Evolutionary conservation across 92 coral and sea anemone species (phyloP), one percentile per base, ranked within the genome.

Genomic region (Phymanthus crucifer): DNA sequence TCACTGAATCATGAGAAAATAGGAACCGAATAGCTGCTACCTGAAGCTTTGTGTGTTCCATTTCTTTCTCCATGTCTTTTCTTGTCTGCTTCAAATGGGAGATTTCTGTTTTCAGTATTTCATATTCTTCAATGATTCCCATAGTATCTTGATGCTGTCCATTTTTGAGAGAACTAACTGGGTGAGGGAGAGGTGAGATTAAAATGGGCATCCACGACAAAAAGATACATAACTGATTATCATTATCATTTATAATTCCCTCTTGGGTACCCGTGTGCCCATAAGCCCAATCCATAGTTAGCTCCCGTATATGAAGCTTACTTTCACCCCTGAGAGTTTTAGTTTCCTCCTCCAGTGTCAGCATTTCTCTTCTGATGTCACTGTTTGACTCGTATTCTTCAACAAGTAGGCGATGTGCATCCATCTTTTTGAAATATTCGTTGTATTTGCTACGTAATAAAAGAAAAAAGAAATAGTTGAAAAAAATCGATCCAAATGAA

Each of bases 381-480:
- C 80, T 73, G 16, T 83, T 54, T 36, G 83, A 74, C 82, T 94
- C 94, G 73, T 83, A 81, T 24, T 74, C 32, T 19, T 88, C 93
- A 46, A 88, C 90, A 40, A 83, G 85, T 10, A 75, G 33, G 43
- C 80, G 81, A 57, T 92, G 85, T 33, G 48, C 50, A 32, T 74
- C 80, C 98, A 94, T 92, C 84, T 90, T 90, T 58, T 46, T 79
- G 35, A 78, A 38, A 67, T 90, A 88, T 32, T 70, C 61, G 32
- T 78, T 73, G 78, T 90, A 88, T 71, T 72, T 58, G 37, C 98
- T 94, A 75, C 31, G 1, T 24, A 23, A 19, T 6, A 29, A 24
- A 11, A 27, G 3, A 34, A 24, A 61, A 61, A 61, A 27, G 21
- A 52, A 52, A 52, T 43, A 9, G n/a, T 48, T 43, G 2, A 0